Conservation (phyloP, 2,888 invertebrate genomes). For the Sepioteuthis lessoniana region DNA sequence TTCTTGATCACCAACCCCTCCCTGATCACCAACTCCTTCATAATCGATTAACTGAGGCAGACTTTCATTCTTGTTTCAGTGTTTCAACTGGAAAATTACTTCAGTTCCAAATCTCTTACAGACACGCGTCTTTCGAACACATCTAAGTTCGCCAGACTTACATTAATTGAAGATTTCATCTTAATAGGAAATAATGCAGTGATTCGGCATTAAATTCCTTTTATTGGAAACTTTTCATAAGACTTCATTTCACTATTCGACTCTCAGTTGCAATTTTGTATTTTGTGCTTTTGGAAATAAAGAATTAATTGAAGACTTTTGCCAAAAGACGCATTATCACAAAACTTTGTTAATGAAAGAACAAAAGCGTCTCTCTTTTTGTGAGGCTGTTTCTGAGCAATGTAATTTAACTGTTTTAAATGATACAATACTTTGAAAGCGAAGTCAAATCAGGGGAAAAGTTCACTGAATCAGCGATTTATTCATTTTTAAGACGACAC, state of each 20-base stretch:
- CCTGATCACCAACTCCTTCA: neutral
- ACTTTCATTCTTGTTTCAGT: neutral
- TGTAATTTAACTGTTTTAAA: no score
- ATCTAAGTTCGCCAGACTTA: neutral
- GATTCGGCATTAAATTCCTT: neutral
- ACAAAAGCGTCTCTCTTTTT: no score
- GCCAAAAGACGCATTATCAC: neutral
- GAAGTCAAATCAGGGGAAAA: no score
- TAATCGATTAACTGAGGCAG: neutral
- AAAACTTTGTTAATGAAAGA: no score
- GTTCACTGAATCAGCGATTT: no score
- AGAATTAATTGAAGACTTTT: neutral
- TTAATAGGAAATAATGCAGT: neutral
- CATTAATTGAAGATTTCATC: conserved; percentile 2
- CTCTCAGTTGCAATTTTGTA: neutral
- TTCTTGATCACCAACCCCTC: no score
- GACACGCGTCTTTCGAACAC: neutral
- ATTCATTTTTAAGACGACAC: no score
- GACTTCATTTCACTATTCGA: neutral
- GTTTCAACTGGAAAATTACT: neutral
- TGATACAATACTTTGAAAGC: no score
- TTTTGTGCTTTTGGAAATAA: neutral
- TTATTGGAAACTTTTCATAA: neutral
- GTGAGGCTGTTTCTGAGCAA: no score
- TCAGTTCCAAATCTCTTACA: neutral